Evolutionary conservation across 2,113 vertebrate species (phyloP), one percentile per base, ranked within the genome.

Genomic region (Progne subis): DNA sequence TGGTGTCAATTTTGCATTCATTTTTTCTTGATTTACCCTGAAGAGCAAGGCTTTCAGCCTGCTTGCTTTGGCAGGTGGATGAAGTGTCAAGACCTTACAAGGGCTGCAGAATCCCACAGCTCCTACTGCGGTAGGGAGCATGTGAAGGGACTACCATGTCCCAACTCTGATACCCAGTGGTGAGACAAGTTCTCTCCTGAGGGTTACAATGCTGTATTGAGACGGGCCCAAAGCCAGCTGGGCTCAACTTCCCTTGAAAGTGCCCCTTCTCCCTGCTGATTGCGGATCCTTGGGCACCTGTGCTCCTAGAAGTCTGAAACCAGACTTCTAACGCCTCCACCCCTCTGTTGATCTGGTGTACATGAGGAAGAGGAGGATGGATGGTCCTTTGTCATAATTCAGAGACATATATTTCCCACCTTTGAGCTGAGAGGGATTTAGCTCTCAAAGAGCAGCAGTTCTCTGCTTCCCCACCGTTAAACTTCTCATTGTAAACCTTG

Each of bases 381-480:
- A 6, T 64, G 52, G 6, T 28, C 25, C 28, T 53, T 37, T 28
- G 46, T 34, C 8, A 63, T 71, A 32, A 44, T 77, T 78, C 7
- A 46, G 8, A 28, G 8, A 9, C 18, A 43, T 0, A 0, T 57
- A 55, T 92, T 61, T 92, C 4, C 2, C 31, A 53, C 25, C 1
- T 0, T 15, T 74, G 39, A 60, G 29, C 26, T 71, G 43, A 75
- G 34, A 47, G 16, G 26, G 53, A 47, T 87, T 67, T 87, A 43
- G 5, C 11, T 70, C 43, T 82, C 24, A 10, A 67, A 53, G 24
- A 53, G 20, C 50, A 8, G 77, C 82, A 79, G 32, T 77, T 76
- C 23, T 90, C 60, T 76, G 9, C 44, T 91, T 87, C 49, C 32
- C 14, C 44, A 21, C 29, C 0, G 2, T 65, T 76, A 79, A 37